phyloP scores from a whole-genome alignment of 2,113 vertebrate genomes.

The Amphilophus citrinellus region DNA sequence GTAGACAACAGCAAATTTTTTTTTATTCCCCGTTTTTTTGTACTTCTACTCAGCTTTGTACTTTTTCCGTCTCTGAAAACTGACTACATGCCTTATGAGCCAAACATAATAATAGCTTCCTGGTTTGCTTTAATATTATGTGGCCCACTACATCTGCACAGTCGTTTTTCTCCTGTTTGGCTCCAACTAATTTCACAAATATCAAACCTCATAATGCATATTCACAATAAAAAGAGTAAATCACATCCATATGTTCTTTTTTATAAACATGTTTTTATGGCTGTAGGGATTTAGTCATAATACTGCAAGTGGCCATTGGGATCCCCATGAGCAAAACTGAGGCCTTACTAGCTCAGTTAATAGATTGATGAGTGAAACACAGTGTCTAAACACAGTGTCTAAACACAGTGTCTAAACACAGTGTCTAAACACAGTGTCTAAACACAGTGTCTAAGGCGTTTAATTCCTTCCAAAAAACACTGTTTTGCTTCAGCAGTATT shows the following conservation, averaged over 20 bases:
- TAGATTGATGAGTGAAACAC: background rate
- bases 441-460: background rate
- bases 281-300: background rate
- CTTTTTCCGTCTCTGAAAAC: background rate
- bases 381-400: background rate
- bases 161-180: background rate
- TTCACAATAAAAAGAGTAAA: slow-evolving; percentile 3
- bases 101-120: background rate
- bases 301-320: background rate
- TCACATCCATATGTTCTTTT: background rate
- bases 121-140: background rate
- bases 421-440: background rate
- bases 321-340: background rate
- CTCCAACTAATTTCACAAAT: background rate
- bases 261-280: background rate
- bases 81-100: accelerated
- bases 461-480: background rate
- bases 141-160: background rate
- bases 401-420: background rate
- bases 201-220: background rate
- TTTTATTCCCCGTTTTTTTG: too few species aligned
- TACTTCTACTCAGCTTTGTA: background rate
- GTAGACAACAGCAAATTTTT: too few species aligned
- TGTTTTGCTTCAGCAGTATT: background rate
- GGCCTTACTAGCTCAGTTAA: background rate